Evolutionary conservation across 2,888 invertebrate genomes (phyloP), one percentile per base, ranked within the genome.

Genomic region (Plagodis pulveraria): DNA sequence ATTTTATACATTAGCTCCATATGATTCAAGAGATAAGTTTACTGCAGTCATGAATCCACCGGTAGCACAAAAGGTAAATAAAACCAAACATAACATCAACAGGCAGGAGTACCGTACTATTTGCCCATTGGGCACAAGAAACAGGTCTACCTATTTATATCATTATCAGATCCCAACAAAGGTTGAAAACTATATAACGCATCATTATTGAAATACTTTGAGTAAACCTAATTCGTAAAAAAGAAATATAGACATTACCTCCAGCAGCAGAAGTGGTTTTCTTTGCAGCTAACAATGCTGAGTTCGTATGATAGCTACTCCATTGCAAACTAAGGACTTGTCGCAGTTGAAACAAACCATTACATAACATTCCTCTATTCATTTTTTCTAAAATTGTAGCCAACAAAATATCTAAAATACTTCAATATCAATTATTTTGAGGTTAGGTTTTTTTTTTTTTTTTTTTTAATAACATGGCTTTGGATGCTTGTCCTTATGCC

Each of bases 191-290:
- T 22, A 22, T 22, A 22, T 2, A 4, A 22, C 22, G 4, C 4
- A 22, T 22, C 22, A 22, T 22, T 22, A 22, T n/a, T 22, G 22
- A 22, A 22, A 22, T 22, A 22, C 2, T 22, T 22, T 1, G 22
- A 22, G 22, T 22, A 22, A 22, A 22, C 22, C 22, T 22, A 22
- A 22, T 22, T 22, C 22, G 22, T 22, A 40, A 35, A 33, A 50
- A 12, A 22, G 22, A 22, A 22, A 22, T 22, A 22, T 22, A 22
- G 22, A 22, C 22, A 22, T 57, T 69, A 89, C 91, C 91, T 78
- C 91, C 91, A 42, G 91, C 91, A 6, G 90, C 90, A 0, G 86
- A 77, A n/a, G 91, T 86, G 0, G 90, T 91, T 67, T 90, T 91
- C 73, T 89, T 91, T 12, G 84, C 87, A 5, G 91, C 91, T 56